Evolutionary conservation across 92 coral and sea anemone species (phyloP).

Genomic region (Micromussa lordhowensis): DNA sequence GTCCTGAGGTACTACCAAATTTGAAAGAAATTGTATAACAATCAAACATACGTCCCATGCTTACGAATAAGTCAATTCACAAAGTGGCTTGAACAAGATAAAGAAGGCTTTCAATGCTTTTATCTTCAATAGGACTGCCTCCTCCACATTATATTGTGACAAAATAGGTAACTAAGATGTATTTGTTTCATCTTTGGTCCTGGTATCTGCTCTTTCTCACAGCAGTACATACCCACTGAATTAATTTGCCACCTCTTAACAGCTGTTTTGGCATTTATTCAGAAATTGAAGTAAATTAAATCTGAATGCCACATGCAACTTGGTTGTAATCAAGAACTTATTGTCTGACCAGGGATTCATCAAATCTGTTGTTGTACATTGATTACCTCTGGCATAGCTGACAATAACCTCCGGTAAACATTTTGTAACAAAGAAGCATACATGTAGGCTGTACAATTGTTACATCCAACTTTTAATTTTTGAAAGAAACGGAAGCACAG

Average conservation of each 20-base stretch:
- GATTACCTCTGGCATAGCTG: not conserved
- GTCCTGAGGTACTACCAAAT: not conserved
- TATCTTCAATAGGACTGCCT: not conserved
- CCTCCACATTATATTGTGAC: not conserved
- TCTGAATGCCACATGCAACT: conserved; percentile 14
- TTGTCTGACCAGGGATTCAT: not conserved
- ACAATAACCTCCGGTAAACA: not conserved
- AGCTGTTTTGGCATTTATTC: conserved; percentile 15
- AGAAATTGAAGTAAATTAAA: not conserved
- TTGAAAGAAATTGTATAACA: not conserved
- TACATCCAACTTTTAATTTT: not conserved
- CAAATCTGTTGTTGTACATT: not conserved
- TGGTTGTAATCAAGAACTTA: not conserved
- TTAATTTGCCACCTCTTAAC: not conserved
- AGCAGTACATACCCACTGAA: not conserved
- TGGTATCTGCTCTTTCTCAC: not conserved
- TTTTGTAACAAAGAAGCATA: not conserved
- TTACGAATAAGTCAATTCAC: not conserved
- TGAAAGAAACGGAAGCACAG: not conserved
- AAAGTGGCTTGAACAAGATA: not conserved
- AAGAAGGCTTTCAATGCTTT: not conserved
- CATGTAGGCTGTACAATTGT: not conserved
- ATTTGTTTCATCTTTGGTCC: not conserved
- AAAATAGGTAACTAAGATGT: not conserved
- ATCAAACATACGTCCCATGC: not conserved